phyloP scores from a whole-genome alignment of 2,797 vertebrate genomes.

The Oryzias dopingdopingensis region DNA sequence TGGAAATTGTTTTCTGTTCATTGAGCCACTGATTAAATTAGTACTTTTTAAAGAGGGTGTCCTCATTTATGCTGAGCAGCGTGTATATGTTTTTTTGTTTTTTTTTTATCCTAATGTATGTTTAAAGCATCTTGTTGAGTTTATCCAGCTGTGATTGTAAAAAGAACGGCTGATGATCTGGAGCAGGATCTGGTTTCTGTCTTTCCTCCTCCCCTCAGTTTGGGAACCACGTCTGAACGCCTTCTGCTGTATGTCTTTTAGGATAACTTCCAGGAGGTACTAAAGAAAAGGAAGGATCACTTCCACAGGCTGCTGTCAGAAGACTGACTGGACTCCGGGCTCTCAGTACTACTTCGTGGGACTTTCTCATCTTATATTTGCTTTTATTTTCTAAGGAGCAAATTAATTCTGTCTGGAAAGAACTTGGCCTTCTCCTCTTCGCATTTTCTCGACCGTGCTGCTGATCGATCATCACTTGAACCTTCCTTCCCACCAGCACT shows the following conservation, averaged over 20 bases:
- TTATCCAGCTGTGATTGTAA: background rate
- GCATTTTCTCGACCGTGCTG: conserved; percentile 45
- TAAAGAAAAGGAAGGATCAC: conserved; percentile 76
- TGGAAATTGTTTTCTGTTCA: no score
- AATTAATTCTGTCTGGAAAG: conserved; percentile 2
- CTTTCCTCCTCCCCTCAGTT: background rate
- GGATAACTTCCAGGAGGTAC: conserved; percentile 79
- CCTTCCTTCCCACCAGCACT: conserved; percentile 8
- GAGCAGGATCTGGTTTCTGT: conserved; percentile 30
- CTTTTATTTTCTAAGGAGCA: conserved; percentile 33
- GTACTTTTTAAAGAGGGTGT: no score
- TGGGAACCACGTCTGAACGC: conserved; percentile 9
- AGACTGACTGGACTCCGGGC: conserved; percentile 54
- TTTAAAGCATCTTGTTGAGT: background rate
- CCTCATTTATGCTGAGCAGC: no score
- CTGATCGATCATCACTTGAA: conserved; percentile 21
- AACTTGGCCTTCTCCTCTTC: conserved; percentile 16
- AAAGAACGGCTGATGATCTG: conserved; percentile 45
- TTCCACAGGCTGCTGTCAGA: conserved; percentile 67
- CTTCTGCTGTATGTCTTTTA: conserved; percentile 60
- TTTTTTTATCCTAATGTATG: no score
- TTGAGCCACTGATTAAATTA: no score
- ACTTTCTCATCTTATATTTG: conserved; percentile 26
- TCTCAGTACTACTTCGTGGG: conserved; percentile 13
- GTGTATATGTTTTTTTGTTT: no score